A percentile compares a stretch with the other conserved stretches of the same genome.
Evolutionary conservation across 1,140 invertebrate species (phyloP).

Genomic region (Drosophila nigromelanica): DNA sequence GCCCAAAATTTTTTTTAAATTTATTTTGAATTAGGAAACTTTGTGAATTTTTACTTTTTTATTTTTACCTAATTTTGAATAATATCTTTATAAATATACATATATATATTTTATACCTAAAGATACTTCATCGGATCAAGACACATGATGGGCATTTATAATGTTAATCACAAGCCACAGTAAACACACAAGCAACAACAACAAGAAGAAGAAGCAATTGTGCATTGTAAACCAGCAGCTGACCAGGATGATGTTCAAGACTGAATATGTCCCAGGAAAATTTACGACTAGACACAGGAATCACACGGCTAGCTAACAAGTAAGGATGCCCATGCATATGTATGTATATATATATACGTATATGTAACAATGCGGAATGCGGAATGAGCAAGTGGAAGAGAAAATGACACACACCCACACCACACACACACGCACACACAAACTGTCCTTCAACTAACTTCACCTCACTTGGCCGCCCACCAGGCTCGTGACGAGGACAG

Average conservation of each 20-base stretch:
- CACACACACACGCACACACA: constrained; percentile 8
- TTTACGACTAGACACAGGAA: constrained; percentile 10
- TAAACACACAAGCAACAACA: not conserved
- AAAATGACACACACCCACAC: constrained; percentile 18
- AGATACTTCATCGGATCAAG: too few relatives aligned
- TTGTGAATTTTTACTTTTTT: too few relatives aligned
- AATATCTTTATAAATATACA: too few relatives aligned
- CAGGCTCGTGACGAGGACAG: constrained; percentile 48
- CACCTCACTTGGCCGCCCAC: constrained; percentile 22
- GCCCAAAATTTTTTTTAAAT: too few relatives aligned
- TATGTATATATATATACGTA: not conserved
- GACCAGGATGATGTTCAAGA: constrained; percentile 5
- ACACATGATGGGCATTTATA: not conserved
- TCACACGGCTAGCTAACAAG: constrained; percentile 8
- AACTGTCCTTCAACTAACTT: constrained; percentile 8
- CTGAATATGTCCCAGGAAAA: constrained; percentile 1
- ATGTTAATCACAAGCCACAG: not conserved
- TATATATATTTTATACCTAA: too few relatives aligned
- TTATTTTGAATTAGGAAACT: too few relatives aligned
- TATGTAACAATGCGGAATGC: constrained; percentile 17
- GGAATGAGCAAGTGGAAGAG: constrained; percentile 24
- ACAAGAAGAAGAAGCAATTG: not conserved
- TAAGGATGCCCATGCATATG: not conserved
- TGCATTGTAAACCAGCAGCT: constrained; percentile 6
- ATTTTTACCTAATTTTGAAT: too few relatives aligned